These are phyloP conservation scores for Micromesistius poutassou DNA, from an alignment of 2,797 vertebrate genomes.

Conservation along the genomic window DNA sequence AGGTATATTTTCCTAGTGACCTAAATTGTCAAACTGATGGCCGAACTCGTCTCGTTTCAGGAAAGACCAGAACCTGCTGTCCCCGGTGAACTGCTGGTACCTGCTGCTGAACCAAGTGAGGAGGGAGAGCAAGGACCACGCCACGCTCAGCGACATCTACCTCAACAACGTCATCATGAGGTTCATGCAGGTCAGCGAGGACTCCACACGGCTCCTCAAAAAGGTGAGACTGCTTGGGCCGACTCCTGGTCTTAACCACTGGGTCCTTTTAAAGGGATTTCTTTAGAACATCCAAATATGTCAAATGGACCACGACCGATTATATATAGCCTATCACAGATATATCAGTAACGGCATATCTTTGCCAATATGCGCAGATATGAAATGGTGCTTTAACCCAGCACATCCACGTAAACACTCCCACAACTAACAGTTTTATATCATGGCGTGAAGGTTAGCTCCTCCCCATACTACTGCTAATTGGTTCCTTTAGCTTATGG, in stretches of 20 bases:
- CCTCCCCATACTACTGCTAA: too few relatives aligned
- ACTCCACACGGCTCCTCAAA: conserved; percentile 95
- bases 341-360: too few relatives aligned
- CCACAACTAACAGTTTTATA: too few relatives aligned
- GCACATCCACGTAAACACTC: too few relatives aligned
- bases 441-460: too few relatives aligned
- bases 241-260: neutral
- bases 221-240: conserved; percentile 77
- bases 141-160: conserved; percentile 96
- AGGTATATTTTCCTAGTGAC: neutral
- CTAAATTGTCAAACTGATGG: neutral
- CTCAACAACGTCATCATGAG: conserved; percentile 99
- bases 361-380: too few relatives aligned
- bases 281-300: too few relatives aligned
- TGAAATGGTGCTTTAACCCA: too few relatives aligned
- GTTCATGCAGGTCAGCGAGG: conserved; percentile 99
- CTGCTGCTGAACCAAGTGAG: conserved; percentile 97
- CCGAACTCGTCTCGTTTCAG: conserved; percentile 55
- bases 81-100: conserved; percentile 98
- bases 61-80: conserved; percentile 98
- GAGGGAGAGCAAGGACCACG: conserved; percentile 97
- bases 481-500: too few relatives aligned
- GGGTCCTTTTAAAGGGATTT: too few relatives aligned
- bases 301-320: too few relatives aligned
- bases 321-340: too few relatives aligned